Evolutionary conservation across 2,797 vertebrate species (phyloP).

Genomic region (Tinamus major): DNA sequence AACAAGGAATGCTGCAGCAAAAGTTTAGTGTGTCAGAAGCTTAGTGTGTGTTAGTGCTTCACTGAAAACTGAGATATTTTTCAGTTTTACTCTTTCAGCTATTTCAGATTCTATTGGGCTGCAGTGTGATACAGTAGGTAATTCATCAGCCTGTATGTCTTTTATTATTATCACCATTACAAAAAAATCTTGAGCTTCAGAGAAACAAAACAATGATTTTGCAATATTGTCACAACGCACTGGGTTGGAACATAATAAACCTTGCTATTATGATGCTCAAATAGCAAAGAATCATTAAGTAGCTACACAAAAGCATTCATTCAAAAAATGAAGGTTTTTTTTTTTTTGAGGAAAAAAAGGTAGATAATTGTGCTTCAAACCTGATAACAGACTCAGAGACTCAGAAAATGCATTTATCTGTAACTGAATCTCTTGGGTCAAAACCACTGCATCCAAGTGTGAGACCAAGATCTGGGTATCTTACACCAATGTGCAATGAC

Average conservation of each 20-base stretch:
- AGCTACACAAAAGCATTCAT: not conserved
- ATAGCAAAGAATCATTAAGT: conserved; percentile 10
- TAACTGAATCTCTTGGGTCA: not conserved
- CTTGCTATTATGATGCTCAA: not conserved
- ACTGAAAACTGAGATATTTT: conserved; percentile 5
- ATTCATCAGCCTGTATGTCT: conserved; percentile 23
- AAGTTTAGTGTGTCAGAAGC: conserved; percentile 27
- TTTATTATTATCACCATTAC: conserved; percentile 42
- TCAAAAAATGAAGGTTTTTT: not conserved
- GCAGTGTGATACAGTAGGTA: not conserved
- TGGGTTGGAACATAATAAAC: conserved; percentile 40
- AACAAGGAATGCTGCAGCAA: not conserved
- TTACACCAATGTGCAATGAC: rapidly evolving
- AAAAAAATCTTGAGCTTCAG: conserved; percentile 18
- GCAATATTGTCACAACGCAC: conserved; percentile 30
- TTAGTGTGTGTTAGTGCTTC: conserved; percentile 14
- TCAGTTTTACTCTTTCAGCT: conserved; percentile 2
- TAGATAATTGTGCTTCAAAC: not conserved
- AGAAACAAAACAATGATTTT: conserved; percentile 66
- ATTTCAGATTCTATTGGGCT: conserved; percentile 22
- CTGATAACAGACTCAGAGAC: not conserved
- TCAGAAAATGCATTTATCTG: not conserved
- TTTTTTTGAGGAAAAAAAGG: not conserved
- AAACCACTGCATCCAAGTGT: not conserved
- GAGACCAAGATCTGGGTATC: not conserved